These are phyloP conservation scores for Enoplosus armatus DNA, from an alignment of 2,797 vertebrate genomes.

Conservation along the genomic window DNA sequence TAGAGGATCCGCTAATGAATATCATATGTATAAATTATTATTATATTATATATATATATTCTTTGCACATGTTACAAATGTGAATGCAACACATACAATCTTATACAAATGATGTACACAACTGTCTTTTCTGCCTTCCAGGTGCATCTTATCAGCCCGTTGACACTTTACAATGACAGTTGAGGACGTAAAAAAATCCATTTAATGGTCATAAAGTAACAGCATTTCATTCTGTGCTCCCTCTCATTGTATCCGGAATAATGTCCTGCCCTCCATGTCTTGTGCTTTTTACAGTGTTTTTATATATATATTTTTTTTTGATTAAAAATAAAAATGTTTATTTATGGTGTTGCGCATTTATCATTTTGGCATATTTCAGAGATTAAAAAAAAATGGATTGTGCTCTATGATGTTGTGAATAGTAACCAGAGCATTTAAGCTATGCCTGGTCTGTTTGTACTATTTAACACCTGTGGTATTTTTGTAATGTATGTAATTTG, in stretches of 20 bases:
- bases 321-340: too few species aligned
- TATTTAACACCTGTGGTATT: neutral
- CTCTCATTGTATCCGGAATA: neutral
- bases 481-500: neutral
- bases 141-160: too few species aligned
- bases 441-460: neutral
- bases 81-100: neutral
- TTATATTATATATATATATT: too few species aligned
- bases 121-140: neutral
- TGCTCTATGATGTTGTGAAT: neutral
- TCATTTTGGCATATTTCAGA: neutral
- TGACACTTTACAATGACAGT: too few species aligned
- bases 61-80: neutral
- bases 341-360: too few species aligned
- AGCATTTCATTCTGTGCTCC: neutral
- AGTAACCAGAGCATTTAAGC: neutral
- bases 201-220: neutral
- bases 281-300: neutral
- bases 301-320: too few species aligned
- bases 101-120: neutral
- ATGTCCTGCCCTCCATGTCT: neutral
- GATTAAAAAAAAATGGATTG: too few species aligned
- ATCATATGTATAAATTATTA: too few species aligned
- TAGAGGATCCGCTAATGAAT: neutral
- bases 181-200: too few species aligned